Conservation (phyloP, 2,113 vertebrate genomes). For the Narcine bancroftii region DNA sequence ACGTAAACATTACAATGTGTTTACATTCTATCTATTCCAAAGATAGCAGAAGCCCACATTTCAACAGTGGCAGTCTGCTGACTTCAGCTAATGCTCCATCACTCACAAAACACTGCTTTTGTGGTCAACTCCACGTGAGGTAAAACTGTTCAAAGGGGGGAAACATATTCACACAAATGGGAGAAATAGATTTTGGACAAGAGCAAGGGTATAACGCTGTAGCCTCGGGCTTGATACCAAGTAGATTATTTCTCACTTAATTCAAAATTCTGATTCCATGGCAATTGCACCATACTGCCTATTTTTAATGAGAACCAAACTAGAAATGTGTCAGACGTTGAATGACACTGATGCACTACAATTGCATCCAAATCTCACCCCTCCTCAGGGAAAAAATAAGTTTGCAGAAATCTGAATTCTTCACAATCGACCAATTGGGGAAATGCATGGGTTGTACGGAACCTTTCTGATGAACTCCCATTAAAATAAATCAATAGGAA, state of each 20-base stretch:
- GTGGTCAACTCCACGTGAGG: not conserved
- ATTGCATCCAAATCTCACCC: not conserved
- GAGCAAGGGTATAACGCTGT: not conserved
- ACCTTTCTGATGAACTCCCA: not conserved
- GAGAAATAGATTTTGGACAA: not conserved
- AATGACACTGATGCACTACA: not conserved
- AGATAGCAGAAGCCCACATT: constrained; percentile 37
- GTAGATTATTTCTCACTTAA: not conserved
- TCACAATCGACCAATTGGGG: not conserved
- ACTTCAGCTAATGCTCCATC: constrained; percentile 19
- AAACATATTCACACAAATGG: not conserved
- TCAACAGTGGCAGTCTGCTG: constrained; percentile 36
- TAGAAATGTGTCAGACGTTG: not conserved
- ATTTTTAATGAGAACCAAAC: not conserved
- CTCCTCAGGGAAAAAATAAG: not conserved
- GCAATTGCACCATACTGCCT: not conserved
- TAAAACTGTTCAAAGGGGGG: not conserved
- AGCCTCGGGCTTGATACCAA: not conserved
- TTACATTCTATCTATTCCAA: constrained; percentile 36
- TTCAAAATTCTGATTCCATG: not conserved
- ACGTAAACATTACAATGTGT: constrained; percentile 36
- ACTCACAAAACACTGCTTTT: constrained; percentile 17
- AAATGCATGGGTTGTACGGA: not conserved
- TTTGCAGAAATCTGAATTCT: not conserved
- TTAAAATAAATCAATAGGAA: constrained; percentile 27